Conservation (phyloP, 2,797 vertebrate genomes). For the Clarias platycephalus region DNA sequence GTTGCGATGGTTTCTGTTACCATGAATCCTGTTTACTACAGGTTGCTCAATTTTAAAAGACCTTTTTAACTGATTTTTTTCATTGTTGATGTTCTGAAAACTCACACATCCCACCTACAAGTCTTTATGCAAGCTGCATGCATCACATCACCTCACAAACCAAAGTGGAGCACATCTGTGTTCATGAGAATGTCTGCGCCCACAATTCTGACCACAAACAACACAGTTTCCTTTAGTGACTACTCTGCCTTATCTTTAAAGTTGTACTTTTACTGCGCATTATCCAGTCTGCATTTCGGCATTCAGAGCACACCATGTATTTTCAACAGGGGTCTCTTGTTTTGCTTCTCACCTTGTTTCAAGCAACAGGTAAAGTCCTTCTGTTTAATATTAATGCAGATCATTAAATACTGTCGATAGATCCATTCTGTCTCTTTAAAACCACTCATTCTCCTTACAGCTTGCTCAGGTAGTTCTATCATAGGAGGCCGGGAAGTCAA, state of each 20-base stretch:
- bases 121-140: conserved; percentile 8
- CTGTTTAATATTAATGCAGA: conserved; percentile 10
- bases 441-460: conserved; percentile 30
- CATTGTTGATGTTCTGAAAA: neutral
- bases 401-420: neutral
- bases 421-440: neutral
- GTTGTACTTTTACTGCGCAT: neutral
- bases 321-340: neutral
- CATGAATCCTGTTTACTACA: neutral
- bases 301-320: neutral
- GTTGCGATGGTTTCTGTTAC: neutral
- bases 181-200: neutral
- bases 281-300: neutral
- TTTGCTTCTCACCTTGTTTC: conserved; percentile 9
- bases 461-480: conserved; percentile 46
- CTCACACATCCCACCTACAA: neutral
- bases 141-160: conserved; percentile 20
- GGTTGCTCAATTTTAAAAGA: neutral
- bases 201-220: conserved; percentile 16
- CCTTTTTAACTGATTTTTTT: neutral
- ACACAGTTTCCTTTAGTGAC: neutral
- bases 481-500: conserved; percentile 54
- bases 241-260: neutral
- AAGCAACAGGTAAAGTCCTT: conserved; percentile 16
- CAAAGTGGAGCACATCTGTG: neutral